These are phyloP conservation scores for Calameuta filiformis DNA, from an alignment of 2,888 invertebrate species.

Conservation along the genomic window DNA sequence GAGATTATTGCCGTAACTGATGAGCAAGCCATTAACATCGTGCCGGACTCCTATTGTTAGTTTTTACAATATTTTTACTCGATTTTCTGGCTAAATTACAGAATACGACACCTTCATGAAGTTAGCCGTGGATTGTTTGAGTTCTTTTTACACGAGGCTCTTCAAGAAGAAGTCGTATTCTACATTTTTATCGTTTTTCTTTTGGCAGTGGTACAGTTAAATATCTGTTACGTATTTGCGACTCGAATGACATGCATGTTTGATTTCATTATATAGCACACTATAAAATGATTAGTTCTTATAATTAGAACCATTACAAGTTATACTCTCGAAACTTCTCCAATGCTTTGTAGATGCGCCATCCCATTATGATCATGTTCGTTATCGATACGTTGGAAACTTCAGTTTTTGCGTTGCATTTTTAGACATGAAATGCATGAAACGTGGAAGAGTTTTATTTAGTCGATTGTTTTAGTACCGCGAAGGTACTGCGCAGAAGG, in stretches of 20 bases:
- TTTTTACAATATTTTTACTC: conserved; percentile 22
- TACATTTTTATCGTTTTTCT: background rate
- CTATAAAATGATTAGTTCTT: background rate
- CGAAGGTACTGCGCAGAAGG: background rate
- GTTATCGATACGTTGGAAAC: too few relatives aligned
- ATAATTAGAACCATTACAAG: background rate
- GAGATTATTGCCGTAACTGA: conserved; percentile 46
- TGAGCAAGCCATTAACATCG: conserved; percentile 46
- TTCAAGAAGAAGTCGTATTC: too few relatives aligned
- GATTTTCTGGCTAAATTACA: too few relatives aligned
- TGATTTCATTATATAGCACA: too few relatives aligned
- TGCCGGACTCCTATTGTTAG: conserved; percentile 57
- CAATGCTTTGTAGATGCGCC: background rate
- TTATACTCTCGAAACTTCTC: background rate
- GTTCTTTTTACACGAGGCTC: too few relatives aligned
- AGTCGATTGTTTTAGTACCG: background rate
- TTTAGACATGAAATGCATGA: background rate
- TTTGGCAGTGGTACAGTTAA: background rate
- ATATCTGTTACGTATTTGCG: background rate
- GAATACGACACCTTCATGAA: too few relatives aligned
- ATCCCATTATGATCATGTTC: too few relatives aligned
- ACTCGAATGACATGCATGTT: too few relatives aligned
- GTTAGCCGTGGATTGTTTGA: too few relatives aligned
- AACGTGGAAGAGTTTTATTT: background rate
- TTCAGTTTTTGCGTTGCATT: background rate